These are phyloP conservation scores for Apotomis capreana DNA, from an alignment of 2,888 invertebrate species.

Conservation along the genomic window DNA sequence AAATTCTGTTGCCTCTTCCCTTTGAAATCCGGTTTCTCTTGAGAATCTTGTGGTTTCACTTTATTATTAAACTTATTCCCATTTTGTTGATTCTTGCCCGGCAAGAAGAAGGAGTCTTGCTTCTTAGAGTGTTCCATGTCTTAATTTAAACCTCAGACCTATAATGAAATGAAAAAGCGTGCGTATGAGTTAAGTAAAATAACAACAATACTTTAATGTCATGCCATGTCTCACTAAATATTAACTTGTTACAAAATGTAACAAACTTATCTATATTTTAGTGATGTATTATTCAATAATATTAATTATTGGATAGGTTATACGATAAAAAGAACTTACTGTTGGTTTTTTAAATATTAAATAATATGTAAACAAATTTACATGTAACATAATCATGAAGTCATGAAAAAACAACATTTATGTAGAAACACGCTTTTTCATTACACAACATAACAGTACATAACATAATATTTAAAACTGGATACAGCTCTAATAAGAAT, in stretches of 20 bases:
- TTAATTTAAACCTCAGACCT: constrained; percentile 64
- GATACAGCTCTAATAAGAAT: not conserved
- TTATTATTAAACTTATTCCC: constrained; percentile 43
- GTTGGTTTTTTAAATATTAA: too few species aligned
- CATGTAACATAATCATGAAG: constrained; percentile 39
- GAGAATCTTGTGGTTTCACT: constrained; percentile 42
- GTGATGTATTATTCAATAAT: too few species aligned
- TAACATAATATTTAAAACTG: constrained; percentile 9
- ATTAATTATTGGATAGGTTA: too few species aligned
- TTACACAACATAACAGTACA: constrained; percentile 48
- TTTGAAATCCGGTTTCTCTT: constrained; percentile 44
- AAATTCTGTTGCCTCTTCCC: constrained; percentile 61
- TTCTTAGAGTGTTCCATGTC: constrained; percentile 65
- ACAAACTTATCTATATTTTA: too few species aligned
- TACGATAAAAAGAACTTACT: too few species aligned
- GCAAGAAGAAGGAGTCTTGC: constrained; percentile 66
- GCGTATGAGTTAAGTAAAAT: constrained; percentile 62
- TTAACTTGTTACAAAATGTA: too few species aligned
- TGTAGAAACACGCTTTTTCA: constrained; percentile 71
- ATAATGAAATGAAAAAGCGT: constrained; percentile 80
- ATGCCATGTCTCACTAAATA: constrained; percentile 10
- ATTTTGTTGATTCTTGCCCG: constrained; percentile 55
- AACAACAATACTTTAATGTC: constrained; percentile 33
- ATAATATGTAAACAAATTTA: not conserved
- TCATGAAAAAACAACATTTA: constrained; percentile 46